Evolutionary conservation across 2,888 invertebrate genomes (phyloP), one percentile per base, ranked within the genome.

Genomic region (Salticus scenicus): DNA sequence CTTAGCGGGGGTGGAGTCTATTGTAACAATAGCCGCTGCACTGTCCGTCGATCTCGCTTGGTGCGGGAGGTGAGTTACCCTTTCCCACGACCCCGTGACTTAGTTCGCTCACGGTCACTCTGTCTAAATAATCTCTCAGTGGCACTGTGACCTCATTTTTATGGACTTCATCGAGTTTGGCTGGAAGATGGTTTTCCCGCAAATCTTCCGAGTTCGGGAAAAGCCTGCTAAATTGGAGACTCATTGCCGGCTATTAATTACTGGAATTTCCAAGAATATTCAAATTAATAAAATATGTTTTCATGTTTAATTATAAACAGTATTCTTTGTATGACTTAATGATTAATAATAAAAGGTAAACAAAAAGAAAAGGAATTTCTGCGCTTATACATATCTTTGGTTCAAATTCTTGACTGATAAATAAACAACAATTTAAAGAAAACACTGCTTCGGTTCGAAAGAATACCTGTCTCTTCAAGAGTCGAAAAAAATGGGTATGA

Each of bases 61-160:
- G 37, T 37, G 7, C 17, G 47, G 47, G 47, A 47, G 47, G 47
- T 47, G 47, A 47, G 10, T 47, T 47, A 47, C 47, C n/a, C 47
- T 47, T 47, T 47, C 47, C 47, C 47, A 47, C 47, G 47, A 47
- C 47, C 47, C 47, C 47, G 47, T 47, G 47, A 47, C 47, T 47
- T 47, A 47, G 10, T 47, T 47, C 47, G n/a, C 47, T 47, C 47
- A 47, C 47, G 47, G 47, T 47, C 47, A 47, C 47, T 47, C 47
- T 10, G n/a, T 17, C n/a, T n/a, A n/a, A n/a, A n/a, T 12, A 17
- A 47, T 47, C 47, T 7, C 47, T 17, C 10, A 17, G 7, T 47
- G 47, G 47, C 47, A 47, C 47, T 47, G 47, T 17, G 47, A 47
- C 47, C 47, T n/a, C 47, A 17, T 47, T 47, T 37, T 47, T 17